Evolutionary conservation across 2,888 invertebrate species (phyloP), one percentile per base, ranked within the genome.

Genomic region (Meteorus colon): DNA sequence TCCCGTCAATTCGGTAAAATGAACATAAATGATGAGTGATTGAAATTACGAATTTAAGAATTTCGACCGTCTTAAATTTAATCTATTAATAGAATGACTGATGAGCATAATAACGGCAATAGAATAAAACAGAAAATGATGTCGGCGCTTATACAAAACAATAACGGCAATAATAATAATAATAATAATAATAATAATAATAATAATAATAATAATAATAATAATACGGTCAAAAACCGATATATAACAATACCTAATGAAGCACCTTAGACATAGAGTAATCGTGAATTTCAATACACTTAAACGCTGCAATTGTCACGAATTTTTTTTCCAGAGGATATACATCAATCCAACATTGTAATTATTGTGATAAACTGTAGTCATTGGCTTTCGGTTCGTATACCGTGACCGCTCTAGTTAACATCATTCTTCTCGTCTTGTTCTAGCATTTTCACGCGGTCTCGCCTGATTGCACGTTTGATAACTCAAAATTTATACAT

Each of bases 191-290:
- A 82, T 79, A 81, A 82, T 84, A 82, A 83, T 83, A 76, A 80
- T 84, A 79, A 79, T 75, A 80, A 41, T 41, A 41, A 41, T 41
- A 41, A 41, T 41, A 41, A 41, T 41, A 41, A 41, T 41, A 41
- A 41, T 12, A 41, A 41, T 34, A 34, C 34, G 34, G 34, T 8
- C 1, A 83, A 82, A 81, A 85, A 84, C 82, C 80, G 80, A 82
- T 86, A 85, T 83, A 78, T 85, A 88, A 88, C 87, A 88, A 87
- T 86, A 84, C 68, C 71, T 75, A 76, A 84, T 83, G 84, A 88
- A 88, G 85, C 86, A 87, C 87, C 87, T 87, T 87, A 85, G 82
- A 65, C 41, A 65, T 65, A 62, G n/a, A 62, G n/a, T 62, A 67
- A 68, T 68, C 68, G 41, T 74, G 60, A 62, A 68, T 68, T 60